These are phyloP conservation scores for Ochotona curzoniae DNA, from an alignment of 2,113 vertebrate genomes.

Conservation along the genomic window DNA sequence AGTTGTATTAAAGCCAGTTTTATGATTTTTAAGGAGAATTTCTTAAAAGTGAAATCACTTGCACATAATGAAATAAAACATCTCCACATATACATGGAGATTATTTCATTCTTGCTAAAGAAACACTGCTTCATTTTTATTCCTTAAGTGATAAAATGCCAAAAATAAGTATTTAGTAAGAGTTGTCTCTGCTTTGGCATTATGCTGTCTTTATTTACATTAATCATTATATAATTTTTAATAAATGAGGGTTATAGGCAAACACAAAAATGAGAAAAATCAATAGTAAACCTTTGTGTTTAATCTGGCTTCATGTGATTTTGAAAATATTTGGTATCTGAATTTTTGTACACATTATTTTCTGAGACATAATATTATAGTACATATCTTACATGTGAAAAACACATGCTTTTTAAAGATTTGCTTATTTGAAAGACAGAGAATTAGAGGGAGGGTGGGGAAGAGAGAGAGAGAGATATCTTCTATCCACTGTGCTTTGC, in stretches of 20 bases:
- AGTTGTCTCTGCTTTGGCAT: background rate
- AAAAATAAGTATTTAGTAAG: slow-evolving; percentile 38
- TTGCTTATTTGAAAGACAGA: no score
- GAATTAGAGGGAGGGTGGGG: no score
- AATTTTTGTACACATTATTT: background rate
- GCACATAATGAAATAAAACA: no score
- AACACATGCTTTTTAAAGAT: background rate
- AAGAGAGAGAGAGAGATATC: no score
- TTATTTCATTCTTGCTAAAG: slow-evolving; percentile 13
- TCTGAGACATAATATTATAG: background rate
- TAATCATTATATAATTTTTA: slow-evolving; percentile 27
- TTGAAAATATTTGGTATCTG: background rate
- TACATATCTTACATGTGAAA: background rate
- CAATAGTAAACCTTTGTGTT: background rate
- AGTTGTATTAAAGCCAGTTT: background rate
- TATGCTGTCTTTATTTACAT: background rate
- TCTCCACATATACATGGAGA: background rate
- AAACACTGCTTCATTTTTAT: background rate
- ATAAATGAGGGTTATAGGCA: background rate
- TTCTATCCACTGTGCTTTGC: no score
- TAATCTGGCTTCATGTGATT: background rate
- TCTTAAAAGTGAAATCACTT: background rate
- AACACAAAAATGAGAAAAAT: background rate
- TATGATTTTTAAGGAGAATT: slow-evolving; percentile 17
- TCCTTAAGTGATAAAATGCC: background rate